phyloP scores from a whole-genome alignment of 2,888 invertebrate species.

The Lasioglossum leucozonium region DNA sequence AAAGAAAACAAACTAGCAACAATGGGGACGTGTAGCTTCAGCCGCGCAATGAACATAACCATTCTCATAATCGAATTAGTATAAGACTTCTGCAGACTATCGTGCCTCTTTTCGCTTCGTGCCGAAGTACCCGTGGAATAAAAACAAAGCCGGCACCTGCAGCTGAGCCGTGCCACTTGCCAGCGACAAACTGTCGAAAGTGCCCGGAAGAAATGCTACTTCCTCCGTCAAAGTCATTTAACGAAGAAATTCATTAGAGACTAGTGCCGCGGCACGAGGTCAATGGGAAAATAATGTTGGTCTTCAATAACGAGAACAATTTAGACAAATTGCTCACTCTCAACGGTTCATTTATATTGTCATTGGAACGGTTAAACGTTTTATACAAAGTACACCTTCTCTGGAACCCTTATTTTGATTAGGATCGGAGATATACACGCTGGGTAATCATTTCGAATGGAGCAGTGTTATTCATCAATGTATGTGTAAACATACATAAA shows the following conservation, averaged over 20 bases:
- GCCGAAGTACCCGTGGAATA: constrained; percentile 25
- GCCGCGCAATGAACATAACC: constrained; percentile 20
- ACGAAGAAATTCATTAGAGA: neutral
- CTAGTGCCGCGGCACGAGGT: neutral
- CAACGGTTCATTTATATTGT: no score
- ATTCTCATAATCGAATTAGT: constrained; percentile 46
- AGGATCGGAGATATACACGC: no score
- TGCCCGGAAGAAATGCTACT: neutral
- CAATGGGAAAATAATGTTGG: neutral
- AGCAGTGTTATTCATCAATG: no score
- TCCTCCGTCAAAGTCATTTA: neutral
- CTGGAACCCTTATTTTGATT: no score
- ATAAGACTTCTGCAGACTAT: constrained; percentile 14
- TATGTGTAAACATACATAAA: no score
- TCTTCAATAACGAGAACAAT: neutral
- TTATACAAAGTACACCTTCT: no score
- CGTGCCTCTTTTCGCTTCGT: constrained; percentile 16
- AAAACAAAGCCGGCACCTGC: constrained; percentile 8
- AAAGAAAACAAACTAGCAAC: constrained; percentile 11
- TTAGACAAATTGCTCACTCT: no score
- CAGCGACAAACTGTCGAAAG: constrained; percentile 14
- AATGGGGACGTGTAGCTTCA: neutral
- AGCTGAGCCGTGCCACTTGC: neutral
- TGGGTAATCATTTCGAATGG: no score
- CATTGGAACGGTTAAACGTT: no score